These are phyloP conservation scores for Steinernema scapterisci DNA, from an alignment of 2,888 invertebrate species.

Conservation along the genomic window DNA sequence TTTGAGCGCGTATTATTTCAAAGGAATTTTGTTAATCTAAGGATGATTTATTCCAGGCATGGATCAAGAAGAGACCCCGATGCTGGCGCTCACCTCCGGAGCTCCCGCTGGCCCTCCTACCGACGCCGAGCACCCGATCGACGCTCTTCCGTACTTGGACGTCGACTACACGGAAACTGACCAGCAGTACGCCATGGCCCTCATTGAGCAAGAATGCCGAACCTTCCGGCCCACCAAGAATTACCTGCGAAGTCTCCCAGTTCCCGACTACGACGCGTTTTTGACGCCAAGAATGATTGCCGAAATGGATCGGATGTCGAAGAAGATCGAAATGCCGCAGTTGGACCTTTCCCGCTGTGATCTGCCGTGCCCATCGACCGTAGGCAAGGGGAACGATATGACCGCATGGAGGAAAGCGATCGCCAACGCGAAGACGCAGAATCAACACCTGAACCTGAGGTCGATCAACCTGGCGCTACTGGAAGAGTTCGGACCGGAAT, in stretches of 20 bases:
- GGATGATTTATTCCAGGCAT: background rate
- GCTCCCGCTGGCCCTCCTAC: background rate
- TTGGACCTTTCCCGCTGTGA: conserved; percentile 63
- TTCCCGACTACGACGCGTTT: conserved; percentile 81
- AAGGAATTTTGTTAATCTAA: too few species aligned
- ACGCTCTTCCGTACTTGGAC: conserved; percentile 35
- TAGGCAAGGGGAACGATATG: conserved; percentile 52
- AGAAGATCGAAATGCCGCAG: conserved; percentile 62
- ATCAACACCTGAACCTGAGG: conserved; percentile 58
- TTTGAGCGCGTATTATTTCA: too few species aligned
- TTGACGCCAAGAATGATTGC: conserved; percentile 50
- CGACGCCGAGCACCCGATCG: conserved; percentile 25
- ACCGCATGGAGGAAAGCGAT: conserved; percentile 57
- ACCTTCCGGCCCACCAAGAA: conserved; percentile 92
- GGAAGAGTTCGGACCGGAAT: conserved; percentile 57
- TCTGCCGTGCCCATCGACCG: conserved; percentile 58
- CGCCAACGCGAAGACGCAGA: conserved; percentile 60
- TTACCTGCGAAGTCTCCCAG: conserved; percentile 84
- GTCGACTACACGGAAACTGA: conserved; percentile 59
- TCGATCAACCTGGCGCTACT: conserved; percentile 60
- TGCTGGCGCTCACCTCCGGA: conserved; percentile 6
- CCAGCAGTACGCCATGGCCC: conserved; percentile 78
- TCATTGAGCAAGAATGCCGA: conserved; percentile 94
- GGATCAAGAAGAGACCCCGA: conserved; percentile 15
- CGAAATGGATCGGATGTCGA: conserved; percentile 53